Percentiles rank a stretch among this genome's conserved stretches.
phyloP scores from a whole-genome alignment of 2,888 invertebrate species.

The Acleris laterana region DNA sequence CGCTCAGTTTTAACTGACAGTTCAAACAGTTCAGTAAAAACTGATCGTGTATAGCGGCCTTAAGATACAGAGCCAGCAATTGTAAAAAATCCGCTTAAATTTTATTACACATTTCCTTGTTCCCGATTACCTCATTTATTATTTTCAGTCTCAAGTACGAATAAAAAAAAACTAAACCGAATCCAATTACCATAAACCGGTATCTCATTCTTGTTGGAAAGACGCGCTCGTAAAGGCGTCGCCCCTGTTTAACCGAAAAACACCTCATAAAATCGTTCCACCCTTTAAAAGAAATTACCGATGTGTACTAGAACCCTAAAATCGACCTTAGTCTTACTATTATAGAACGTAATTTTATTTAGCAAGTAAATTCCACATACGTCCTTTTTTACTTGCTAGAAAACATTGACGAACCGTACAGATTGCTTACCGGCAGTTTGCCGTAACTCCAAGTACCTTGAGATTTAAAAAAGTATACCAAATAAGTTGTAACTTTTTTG shows the following conservation, averaged over 20 bases:
- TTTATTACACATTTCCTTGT: too few relatives aligned
- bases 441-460: conserved; percentile 23
- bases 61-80: too few relatives aligned
- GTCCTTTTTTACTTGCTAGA: too few relatives aligned
- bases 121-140: conserved; percentile 22
- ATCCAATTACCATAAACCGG: conserved; percentile 30
- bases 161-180: conserved; percentile 33
- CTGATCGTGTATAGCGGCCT: too few relatives aligned
- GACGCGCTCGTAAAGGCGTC: conserved; percentile 56
- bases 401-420: conserved; percentile 60
- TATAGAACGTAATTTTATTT: too few relatives aligned
- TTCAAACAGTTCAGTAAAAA: too few relatives aligned
- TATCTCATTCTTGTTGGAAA: conserved; percentile 41
- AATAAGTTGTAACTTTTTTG: not conserved
- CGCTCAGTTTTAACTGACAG: too few relatives aligned
- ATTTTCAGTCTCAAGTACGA: conserved; percentile 12
- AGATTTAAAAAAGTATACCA: conserved; percentile 24
- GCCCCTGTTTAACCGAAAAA: conserved; percentile 65
- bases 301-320: too few relatives aligned
- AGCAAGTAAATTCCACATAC: too few relatives aligned
- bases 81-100: too few relatives aligned
- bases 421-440: conserved; percentile 56
- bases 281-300: too few relatives aligned
- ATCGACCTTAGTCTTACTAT: too few relatives aligned
- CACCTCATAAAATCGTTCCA: conserved; percentile 59